Conservation (phyloP, 2,113 vertebrate genomes). For the Sprattus sprattus region DNA sequence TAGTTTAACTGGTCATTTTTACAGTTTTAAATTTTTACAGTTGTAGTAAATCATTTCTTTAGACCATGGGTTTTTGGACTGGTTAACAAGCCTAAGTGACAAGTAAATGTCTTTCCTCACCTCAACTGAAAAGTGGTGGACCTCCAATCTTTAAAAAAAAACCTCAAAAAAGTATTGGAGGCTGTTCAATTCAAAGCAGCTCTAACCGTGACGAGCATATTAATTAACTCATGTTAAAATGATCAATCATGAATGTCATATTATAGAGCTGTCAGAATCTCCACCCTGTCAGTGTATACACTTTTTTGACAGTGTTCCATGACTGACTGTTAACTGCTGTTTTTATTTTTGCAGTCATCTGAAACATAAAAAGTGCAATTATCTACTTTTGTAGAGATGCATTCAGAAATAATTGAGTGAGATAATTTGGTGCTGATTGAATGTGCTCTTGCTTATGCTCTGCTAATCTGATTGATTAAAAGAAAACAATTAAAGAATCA, state of each 20-base stretch:
- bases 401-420: background rate
- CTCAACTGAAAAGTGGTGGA: background rate
- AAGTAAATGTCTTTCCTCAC: background rate
- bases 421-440: too few relatives aligned
- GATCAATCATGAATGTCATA: background rate
- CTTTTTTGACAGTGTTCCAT: background rate
- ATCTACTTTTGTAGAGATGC: background rate
- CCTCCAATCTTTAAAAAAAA: background rate
- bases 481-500: too few relatives aligned
- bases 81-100: background rate
- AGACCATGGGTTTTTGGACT: background rate
- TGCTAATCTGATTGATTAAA: too few relatives aligned
- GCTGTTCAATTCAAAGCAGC: background rate
- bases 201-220: background rate
- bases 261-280: background rate
- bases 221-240: background rate
- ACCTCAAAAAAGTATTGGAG: background rate
- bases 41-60: background rate
- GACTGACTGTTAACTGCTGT: background rate
- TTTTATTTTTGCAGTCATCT: background rate
- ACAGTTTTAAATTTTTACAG: background rate
- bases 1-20: background rate
- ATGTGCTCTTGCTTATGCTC: too few relatives aligned
- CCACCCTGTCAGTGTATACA: background rate
- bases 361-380: background rate